Evolutionary conservation across 1,140 invertebrate genomes (phyloP), one percentile per base, ranked within the genome.

Genomic region (Drosophila repleta): DNA sequence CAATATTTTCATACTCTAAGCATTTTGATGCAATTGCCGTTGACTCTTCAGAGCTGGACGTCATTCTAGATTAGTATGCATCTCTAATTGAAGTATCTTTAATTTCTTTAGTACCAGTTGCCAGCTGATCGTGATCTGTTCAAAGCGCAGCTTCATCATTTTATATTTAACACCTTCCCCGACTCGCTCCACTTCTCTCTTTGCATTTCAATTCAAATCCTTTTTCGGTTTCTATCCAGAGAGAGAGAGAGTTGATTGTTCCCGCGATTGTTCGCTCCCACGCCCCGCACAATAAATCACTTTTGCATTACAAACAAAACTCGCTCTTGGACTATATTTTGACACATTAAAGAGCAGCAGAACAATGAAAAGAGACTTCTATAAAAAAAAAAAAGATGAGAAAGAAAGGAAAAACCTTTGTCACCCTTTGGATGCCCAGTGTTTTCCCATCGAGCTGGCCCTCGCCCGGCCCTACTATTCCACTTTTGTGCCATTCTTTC

Each of bases 251-350:
- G 20, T 57, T 17, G 32, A 18, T 62, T 29, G 17, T 39, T 51
- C n/a, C 13, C 15, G 7, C n/a, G 24, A 51, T 51, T 26, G 24
- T 51, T 15, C 41, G 72, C 75, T 87, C 83, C 83, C 83, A 87
- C 83, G 83, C 79, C 61, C 8, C 55, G 55, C 37, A 87, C 61
- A 87, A 90, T 90, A 90, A 90, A 90, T 90, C 87, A 90, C 24
- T 66, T 87, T 79, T 71, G 67, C 75, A 74, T 82, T 73, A 74
- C 61, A 79, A 79, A 63, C 81, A 66, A 56, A 51, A 41, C 52
- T 68, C 32, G 46, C 39, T 52, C 53, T 58, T 79, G 74, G 66
- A 87, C 87, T 82, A 90, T 75, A 90, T 90, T 79, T 87, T 90
- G 87, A 90, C 87, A 90, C 79, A 82, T 90, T 87, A 75, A 83